phyloP scores from a whole-genome alignment of 2,797 vertebrate genomes.

The Cynodonichthys magdalenae region DNA sequence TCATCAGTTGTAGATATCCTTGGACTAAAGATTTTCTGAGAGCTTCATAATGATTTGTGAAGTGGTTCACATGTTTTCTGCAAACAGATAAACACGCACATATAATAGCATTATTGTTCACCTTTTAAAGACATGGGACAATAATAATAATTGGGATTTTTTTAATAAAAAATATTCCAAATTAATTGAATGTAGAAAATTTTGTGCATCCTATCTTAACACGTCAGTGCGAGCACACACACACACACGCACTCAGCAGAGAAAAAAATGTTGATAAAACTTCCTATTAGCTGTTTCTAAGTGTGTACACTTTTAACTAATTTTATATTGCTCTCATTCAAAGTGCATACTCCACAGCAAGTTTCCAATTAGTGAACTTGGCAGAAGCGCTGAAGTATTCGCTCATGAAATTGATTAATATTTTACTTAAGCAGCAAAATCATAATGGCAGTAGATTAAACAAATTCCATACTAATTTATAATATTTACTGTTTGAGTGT shows the following conservation, averaged over 20 bases:
- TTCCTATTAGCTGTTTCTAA: slow-evolving; percentile 14
- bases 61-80: too few relatives aligned
- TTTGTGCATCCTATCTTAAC: too few relatives aligned
- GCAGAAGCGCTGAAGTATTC: slow-evolving; percentile 9
- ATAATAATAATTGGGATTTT: slow-evolving; percentile 14
- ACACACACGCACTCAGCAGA: neutral
- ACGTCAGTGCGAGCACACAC: too few relatives aligned
- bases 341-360: slow-evolving; percentile 16
- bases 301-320: slow-evolving; percentile 25
- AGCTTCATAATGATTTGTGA: too few relatives aligned
- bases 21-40: too few relatives aligned
- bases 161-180: neutral
- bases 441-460: neutral
- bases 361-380: slow-evolving; percentile 29
- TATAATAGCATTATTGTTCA: neutral
- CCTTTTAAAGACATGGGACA: neutral
- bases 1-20: too few relatives aligned
- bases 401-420: slow-evolving; percentile 6
- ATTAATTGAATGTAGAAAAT: slow-evolving; percentile 3
- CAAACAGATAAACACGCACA: too few relatives aligned
- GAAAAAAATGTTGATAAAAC: slow-evolving; percentile 13
- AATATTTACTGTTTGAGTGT: too few relatives aligned
- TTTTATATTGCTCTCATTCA: slow-evolving; percentile 2
- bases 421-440: neutral
- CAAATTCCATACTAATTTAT: too few relatives aligned